phyloP scores from a whole-genome alignment of 1,140 invertebrate genomes.

The Neodiprion pinetum region DNA sequence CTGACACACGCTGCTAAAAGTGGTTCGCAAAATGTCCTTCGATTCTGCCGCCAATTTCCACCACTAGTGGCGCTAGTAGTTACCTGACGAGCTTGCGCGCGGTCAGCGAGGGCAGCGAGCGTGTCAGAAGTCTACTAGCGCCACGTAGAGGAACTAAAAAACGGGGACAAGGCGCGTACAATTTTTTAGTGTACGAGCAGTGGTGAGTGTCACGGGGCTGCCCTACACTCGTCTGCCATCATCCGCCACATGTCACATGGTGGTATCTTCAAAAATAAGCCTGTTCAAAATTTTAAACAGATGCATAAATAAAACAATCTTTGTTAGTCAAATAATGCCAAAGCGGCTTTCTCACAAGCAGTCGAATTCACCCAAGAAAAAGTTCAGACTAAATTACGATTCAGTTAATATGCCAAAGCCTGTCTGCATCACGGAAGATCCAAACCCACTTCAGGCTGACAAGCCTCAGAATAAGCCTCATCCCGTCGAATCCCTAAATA shows the following conservation, averaged over 20 bases:
- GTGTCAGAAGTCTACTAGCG: too few species aligned
- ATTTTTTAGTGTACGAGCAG: too few species aligned
- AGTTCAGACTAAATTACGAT: conserved; percentile 30
- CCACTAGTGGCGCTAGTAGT: too few species aligned
- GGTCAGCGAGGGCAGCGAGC: too few species aligned
- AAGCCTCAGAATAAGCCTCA: not conserved
- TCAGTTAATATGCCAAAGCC: not conserved
- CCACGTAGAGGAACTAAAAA: too few species aligned
- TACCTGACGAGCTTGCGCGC: too few species aligned
- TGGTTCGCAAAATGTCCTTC: too few species aligned
- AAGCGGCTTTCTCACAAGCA: conserved; percentile 28
- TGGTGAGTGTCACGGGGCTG: too few species aligned
- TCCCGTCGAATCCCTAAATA: not conserved
- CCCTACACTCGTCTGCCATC: not conserved
- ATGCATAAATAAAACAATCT: conserved; percentile 23
- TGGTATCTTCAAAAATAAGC: not conserved
- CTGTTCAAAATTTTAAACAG: not conserved
- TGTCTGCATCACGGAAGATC: not conserved
- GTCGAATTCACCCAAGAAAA: conserved; percentile 23
- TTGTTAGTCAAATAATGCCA: conserved; percentile 33
- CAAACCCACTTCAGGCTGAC: not conserved
- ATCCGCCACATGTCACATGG: not conserved
- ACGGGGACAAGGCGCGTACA: too few species aligned
- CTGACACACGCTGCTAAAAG: too few species aligned
- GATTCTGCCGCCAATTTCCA: too few species aligned